Evolutionary conservation across 2,797 vertebrate species (phyloP).

Genomic region (Muraenolepis orangiensis): DNA sequence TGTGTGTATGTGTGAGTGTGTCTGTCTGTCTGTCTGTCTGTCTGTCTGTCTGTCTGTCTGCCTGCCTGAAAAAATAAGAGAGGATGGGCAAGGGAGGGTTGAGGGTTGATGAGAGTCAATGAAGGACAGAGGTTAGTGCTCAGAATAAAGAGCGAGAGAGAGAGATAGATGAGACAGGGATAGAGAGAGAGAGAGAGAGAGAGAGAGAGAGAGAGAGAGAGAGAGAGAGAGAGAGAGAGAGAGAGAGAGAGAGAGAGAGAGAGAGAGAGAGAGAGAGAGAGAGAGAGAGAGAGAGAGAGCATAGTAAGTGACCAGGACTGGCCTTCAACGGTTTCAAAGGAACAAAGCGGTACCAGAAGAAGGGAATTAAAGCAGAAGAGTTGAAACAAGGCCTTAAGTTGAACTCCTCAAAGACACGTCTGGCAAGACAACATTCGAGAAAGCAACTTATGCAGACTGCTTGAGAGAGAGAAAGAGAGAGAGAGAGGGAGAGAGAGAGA

Average conservation of each 20-base stretch:
- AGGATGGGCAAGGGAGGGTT: too few relatives aligned
- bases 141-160: too few relatives aligned
- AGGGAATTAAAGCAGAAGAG: not conserved
- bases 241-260: not conserved
- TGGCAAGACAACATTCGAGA: too few relatives aligned
- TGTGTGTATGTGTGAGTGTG: too few relatives aligned
- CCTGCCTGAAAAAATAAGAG: too few relatives aligned
- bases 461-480: not conserved
- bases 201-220: not conserved
- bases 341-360: conserved; percentile 32
- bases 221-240: not conserved
- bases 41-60: too few relatives aligned
- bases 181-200: conserved; percentile 1
- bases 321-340: conserved; percentile 25
- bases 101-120: too few relatives aligned
- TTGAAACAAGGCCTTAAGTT: not conserved
- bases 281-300: not conserved
- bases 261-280: not conserved
- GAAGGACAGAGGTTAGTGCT: too few relatives aligned
- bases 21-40: too few relatives aligned
- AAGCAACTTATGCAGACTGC: too few relatives aligned
- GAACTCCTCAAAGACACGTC: not conserved
- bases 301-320: conserved; percentile 12
- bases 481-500: conserved; percentile 29
- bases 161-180: too few relatives aligned